Evolutionary conservation across 2,113 vertebrate genomes (phyloP).

Genomic region (Guaruba guarouba): DNA sequence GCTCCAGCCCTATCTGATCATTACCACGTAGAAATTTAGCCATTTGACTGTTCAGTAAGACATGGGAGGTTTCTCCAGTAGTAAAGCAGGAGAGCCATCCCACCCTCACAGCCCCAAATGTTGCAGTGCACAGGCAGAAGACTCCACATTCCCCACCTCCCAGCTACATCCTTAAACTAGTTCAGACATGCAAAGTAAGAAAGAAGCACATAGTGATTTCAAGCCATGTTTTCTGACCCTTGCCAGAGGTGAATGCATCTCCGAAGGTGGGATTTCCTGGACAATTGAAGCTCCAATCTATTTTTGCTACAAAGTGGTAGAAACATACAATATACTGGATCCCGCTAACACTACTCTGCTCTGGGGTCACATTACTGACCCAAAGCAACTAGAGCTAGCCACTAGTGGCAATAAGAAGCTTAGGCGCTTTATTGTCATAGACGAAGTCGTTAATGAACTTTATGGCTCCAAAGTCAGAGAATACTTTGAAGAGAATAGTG

Average conservation of each 20-base stretch:
- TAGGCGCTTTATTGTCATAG: conserved; percentile 80
- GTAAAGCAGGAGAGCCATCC: background rate
- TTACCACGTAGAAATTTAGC: background rate
- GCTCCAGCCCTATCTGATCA: background rate
- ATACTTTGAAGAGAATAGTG: conserved; percentile 75
- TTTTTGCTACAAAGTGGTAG: conserved; percentile 80
- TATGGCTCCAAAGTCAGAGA: conserved; percentile 71
- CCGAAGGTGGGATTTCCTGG: conserved; percentile 72
- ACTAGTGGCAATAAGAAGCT: conserved; percentile 59
- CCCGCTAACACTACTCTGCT: conserved; percentile 77
- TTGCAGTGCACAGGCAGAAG: background rate
- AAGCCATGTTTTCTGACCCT: background rate
- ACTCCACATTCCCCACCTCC: background rate
- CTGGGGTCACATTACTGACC: conserved; percentile 75
- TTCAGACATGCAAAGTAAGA: background rate
- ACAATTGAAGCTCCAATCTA: conserved; percentile 79
- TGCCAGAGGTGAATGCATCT: conserved; percentile 72
- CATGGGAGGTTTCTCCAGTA: background rate
- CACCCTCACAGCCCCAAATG: background rate
- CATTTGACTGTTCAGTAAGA: background rate
- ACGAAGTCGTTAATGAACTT: conserved; percentile 75
- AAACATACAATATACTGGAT: conserved; percentile 75
- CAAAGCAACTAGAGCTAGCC: conserved; percentile 62
- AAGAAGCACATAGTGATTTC: background rate
- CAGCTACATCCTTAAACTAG: background rate